Conservation (phyloP, 2,797 vertebrate species). For the Chelon auratus region DNA sequence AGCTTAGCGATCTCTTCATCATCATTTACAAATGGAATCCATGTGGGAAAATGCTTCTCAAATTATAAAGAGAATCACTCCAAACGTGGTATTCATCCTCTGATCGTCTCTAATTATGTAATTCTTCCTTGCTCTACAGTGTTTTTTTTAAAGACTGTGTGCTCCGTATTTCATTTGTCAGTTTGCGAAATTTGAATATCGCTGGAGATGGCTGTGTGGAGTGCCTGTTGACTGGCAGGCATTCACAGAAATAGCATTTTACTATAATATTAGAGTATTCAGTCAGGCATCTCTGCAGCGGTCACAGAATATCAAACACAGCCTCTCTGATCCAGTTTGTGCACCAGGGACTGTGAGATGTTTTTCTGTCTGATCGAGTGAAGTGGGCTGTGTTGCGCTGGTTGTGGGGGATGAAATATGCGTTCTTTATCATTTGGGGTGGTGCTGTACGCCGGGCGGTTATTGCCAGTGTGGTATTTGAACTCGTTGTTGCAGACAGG, state of each 20-base stretch:
- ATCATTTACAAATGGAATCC: slow-evolving; percentile 6
- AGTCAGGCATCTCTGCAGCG: slow-evolving; percentile 43
- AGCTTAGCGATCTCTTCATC: slow-evolving; percentile 5
- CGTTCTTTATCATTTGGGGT: slow-evolving; percentile 34
- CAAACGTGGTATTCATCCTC: neutral
- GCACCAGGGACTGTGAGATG: slow-evolving; percentile 15
- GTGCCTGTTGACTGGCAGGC: slow-evolving; percentile 31
- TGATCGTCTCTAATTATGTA: neutral
- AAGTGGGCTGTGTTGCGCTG: slow-evolving; percentile 11
- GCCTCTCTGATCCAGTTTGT: slow-evolving; percentile 23
- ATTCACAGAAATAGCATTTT: slow-evolving; percentile 48
- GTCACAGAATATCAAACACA: slow-evolving; percentile 51
- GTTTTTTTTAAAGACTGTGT: neutral
- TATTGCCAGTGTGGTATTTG: slow-evolving; percentile 43
- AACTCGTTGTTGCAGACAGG: slow-evolving; percentile 54
- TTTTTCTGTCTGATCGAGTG: slow-evolving; percentile 23
- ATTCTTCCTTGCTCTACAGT: slow-evolving; percentile 5
- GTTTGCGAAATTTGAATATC: slow-evolving; percentile 26
- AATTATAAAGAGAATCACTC: neutral
- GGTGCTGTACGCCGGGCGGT: slow-evolving; percentile 12
- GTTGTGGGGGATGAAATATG: slow-evolving; percentile 7
- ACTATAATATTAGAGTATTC: slow-evolving; percentile 36
- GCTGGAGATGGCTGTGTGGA: slow-evolving; percentile 25
- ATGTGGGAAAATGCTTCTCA: neutral
- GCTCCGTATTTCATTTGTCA: slow-evolving; percentile 19